phyloP scores from a whole-genome alignment of 2,888 invertebrate species.

The Idaea dimidiata region DNA sequence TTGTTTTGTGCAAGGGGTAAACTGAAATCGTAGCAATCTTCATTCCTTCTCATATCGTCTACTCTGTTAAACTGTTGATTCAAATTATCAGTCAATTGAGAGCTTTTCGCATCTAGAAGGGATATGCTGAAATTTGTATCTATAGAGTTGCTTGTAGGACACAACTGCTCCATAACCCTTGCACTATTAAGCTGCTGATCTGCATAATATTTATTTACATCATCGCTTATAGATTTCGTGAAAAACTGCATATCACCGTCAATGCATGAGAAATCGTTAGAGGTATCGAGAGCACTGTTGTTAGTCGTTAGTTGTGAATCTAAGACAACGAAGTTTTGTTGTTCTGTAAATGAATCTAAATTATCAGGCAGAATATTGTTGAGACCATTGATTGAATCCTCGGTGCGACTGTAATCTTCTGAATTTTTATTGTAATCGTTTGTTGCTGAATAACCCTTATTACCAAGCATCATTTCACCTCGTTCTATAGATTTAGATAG shows the following conservation, averaged over 20 bases:
- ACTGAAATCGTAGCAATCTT: conserved; percentile 69
- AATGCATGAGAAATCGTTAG: conserved; percentile 69
- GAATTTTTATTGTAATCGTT: conserved; percentile 54
- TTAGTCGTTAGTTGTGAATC: conserved; percentile 58
- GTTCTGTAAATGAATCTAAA: conserved; percentile 66
- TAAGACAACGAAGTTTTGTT: conserved; percentile 67
- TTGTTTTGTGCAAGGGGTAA: conserved; percentile 59
- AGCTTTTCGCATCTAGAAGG: conserved; percentile 59
- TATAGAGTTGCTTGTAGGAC: conserved; percentile 61
- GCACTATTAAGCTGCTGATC: conserved; percentile 65
- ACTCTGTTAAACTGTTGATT: conserved; percentile 57
- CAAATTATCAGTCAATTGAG: conserved; percentile 57
- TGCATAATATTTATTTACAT: conserved; percentile 73
- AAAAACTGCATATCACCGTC: conserved; percentile 76
- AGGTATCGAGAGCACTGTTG: conserved; percentile 52
- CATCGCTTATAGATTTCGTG: conserved; percentile 74
- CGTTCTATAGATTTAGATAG: conserved; percentile 73
- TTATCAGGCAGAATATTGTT: conserved; percentile 69
- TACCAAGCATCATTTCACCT: conserved; percentile 65
- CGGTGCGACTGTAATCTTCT: conserved; percentile 49
- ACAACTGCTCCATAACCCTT: conserved; percentile 64
- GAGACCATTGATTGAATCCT: conserved; percentile 65
- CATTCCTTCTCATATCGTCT: conserved; percentile 62
- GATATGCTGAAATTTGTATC: conserved; percentile 70
- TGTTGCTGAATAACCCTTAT: conserved; percentile 49